Evolutionary conservation across 2,113 vertebrate genomes (phyloP).

Genomic region (Candoia aspera): DNA sequence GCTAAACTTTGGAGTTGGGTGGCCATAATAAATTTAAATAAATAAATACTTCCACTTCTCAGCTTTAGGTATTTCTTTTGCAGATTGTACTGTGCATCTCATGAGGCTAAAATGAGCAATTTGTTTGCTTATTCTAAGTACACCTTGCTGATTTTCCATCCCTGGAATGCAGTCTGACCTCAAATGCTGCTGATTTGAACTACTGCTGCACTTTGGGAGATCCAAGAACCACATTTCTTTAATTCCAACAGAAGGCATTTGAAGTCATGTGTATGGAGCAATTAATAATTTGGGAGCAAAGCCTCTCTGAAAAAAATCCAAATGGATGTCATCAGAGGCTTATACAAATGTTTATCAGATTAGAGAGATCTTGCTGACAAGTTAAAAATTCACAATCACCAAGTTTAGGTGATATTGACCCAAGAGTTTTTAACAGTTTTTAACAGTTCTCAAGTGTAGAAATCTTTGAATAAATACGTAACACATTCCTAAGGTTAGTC

Average conservation of each 20-base stretch:
- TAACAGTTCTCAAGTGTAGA: background rate
- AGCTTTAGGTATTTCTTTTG: conserved; percentile 31
- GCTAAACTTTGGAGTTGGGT: conserved; percentile 7
- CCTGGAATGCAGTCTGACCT: conserved; percentile 25
- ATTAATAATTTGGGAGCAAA: conserved; percentile 12
- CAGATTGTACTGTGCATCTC: background rate
- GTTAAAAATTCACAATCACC: background rate
- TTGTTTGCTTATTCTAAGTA: conserved; percentile 10
- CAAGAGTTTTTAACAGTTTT: background rate
- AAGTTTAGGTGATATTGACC: background rate
- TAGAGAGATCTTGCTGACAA: background rate
- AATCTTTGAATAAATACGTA: background rate
- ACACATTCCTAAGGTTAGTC: background rate
- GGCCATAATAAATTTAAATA: background rate
- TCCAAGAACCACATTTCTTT: conserved; percentile 11
- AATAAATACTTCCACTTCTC: conserved; percentile 37
- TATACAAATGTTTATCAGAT: background rate
- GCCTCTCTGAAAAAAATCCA: conserved; percentile 39
- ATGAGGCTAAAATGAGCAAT: conserved; percentile 13
- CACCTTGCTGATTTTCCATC: conserved; percentile 38
- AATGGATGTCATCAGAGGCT: background rate
- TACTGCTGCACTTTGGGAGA: background rate
- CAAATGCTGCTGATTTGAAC: background rate
- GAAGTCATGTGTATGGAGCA: background rate
- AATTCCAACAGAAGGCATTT: background rate